Percentiles rank a stretch among this genome's conserved stretches.
Evolutionary conservation across 1,140 invertebrate genomes (phyloP).

Genomic region (Drosophila simulans): DNA sequence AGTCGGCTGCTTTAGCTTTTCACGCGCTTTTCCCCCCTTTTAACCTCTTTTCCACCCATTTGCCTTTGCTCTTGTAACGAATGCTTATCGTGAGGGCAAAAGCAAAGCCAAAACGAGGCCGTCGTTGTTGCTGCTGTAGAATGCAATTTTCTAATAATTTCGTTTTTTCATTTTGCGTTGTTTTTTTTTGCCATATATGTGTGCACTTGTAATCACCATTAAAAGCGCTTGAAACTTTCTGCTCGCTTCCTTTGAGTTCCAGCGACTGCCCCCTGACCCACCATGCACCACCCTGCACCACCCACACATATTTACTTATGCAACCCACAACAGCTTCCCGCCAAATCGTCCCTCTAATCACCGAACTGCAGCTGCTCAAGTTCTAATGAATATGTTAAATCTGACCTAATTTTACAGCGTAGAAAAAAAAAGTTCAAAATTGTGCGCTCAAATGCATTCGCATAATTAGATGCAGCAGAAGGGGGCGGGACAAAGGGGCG

Average conservation of each 20-base stretch:
- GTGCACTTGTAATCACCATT: slow-evolving; percentile 78
- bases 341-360: background rate
- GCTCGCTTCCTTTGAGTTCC: slow-evolving; percentile 47
- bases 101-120: slow-evolving; percentile 74
- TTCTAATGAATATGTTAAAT: slow-evolving; percentile 83
- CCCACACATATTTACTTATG: slow-evolving; percentile 25
- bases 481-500: background rate
- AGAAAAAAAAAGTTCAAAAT: slow-evolving; percentile 39
- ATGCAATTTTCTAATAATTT: slow-evolving; percentile 82
- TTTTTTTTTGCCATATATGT: slow-evolving; percentile 33
- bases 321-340: slow-evolving; percentile 22
- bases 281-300: background rate
- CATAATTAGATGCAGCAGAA: slow-evolving; percentile 74
- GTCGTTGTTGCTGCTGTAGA: slow-evolving; percentile 58
- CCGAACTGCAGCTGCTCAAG: slow-evolving; percentile 22
- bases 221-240: slow-evolving; percentile 72
- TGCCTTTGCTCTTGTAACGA: slow-evolving; percentile 29
- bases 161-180: slow-evolving; percentile 17
- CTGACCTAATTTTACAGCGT: slow-evolving; percentile 67
- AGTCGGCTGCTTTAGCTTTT: background rate
- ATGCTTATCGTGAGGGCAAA: slow-evolving; percentile 74
- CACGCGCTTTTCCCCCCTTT: slow-evolving; percentile 4
- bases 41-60: slow-evolving; percentile 12
- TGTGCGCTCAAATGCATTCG: slow-evolving; percentile 77
- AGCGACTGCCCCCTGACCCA: slow-evolving; percentile 29